phyloP scores from a whole-genome alignment of 2,888 invertebrate species.

The Congeria kusceri region DNA sequence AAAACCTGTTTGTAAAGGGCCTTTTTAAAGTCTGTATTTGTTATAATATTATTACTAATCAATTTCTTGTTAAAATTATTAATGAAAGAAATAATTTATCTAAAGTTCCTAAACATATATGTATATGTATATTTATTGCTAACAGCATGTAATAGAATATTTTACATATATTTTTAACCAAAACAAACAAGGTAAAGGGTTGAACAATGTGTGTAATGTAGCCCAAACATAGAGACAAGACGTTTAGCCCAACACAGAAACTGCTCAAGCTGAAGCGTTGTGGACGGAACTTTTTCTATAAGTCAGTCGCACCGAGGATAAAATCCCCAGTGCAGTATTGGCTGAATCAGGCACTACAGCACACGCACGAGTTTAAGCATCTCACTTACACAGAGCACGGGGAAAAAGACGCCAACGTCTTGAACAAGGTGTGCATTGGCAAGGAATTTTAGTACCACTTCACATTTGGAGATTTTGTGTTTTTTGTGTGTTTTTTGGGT shows the following conservation, averaged over 20 bases:
- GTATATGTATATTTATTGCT: too few relatives aligned
- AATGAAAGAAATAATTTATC: too few relatives aligned
- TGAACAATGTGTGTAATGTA: slow-evolving; percentile 11
- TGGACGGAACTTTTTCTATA: slow-evolving; percentile 58
- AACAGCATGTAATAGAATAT: too few relatives aligned
- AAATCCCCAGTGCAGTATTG: slow-evolving; percentile 50
- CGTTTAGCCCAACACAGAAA: slow-evolving; percentile 52
- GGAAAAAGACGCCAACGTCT: background rate
- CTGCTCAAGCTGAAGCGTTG: slow-evolving; percentile 62
- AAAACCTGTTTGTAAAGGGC: too few relatives aligned
- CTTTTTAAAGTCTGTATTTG: too few relatives aligned
- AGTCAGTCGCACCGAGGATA: slow-evolving; percentile 48
- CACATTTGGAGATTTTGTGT: too few relatives aligned
- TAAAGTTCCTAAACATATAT: too few relatives aligned
- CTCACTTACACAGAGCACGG: slow-evolving; percentile 2
- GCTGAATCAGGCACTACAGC: slow-evolving; percentile 38
- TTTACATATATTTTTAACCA: too few relatives aligned
- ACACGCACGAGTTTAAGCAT: slow-evolving; percentile 9
- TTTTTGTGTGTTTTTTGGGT: too few relatives aligned
- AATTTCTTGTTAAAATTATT: too few relatives aligned
- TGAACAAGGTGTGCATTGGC: background rate
- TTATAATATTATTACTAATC: too few relatives aligned
- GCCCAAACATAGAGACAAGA: slow-evolving; percentile 38
- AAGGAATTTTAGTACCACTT: background rate
- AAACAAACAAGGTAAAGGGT: too few relatives aligned